Percentiles rank a stretch among this genome's conserved stretches.
Evolutionary conservation across 2,888 invertebrate species (phyloP).

Genomic region (Coelogynopora nodosa): DNA sequence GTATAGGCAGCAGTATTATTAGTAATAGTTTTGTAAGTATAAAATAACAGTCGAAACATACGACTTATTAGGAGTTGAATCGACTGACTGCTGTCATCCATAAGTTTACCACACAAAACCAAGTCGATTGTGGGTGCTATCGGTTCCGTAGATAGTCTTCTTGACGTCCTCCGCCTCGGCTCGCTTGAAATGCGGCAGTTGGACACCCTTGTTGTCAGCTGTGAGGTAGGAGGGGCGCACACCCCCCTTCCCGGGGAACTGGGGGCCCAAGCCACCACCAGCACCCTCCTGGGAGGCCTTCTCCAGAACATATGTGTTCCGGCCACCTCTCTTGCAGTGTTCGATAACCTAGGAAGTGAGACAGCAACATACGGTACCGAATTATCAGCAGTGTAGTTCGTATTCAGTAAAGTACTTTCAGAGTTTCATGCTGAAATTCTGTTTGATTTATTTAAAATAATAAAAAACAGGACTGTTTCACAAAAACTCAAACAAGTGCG

Average conservation of each 20-base stretch:
- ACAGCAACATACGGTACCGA: conserved; percentile 34
- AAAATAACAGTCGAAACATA: too few relatives aligned
- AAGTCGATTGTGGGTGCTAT: conserved; percentile 55
- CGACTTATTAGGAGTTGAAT: too few relatives aligned
- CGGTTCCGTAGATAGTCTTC: conserved; percentile 53
- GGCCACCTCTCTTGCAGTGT: conserved; percentile 58
- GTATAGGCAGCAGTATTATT: too few relatives aligned
- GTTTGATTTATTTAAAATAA: too few relatives aligned
- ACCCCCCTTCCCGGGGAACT: conserved; percentile 57
- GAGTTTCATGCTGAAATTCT: neutral
- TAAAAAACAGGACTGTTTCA: too few relatives aligned
- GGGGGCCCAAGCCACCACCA: conserved; percentile 58
- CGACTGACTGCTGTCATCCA: conserved; percentile 1
- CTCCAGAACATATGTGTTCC: conserved; percentile 58
- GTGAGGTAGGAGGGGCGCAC: conserved; percentile 60
- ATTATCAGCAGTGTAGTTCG: too few relatives aligned
- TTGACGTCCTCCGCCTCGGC: conserved; percentile 57
- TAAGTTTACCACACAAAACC: conserved; percentile 58
- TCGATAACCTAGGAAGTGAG: conserved; percentile 54
- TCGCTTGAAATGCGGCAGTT: conserved; percentile 58
- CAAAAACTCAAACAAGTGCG: too few relatives aligned
- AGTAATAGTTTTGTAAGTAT: too few relatives aligned
- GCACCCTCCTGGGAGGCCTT: conserved; percentile 56
- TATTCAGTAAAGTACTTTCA: too few relatives aligned
- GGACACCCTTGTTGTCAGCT: conserved; percentile 55